Evolutionary conservation across 2,888 invertebrate species (phyloP).

Genomic region (Junonia oenone): DNA sequence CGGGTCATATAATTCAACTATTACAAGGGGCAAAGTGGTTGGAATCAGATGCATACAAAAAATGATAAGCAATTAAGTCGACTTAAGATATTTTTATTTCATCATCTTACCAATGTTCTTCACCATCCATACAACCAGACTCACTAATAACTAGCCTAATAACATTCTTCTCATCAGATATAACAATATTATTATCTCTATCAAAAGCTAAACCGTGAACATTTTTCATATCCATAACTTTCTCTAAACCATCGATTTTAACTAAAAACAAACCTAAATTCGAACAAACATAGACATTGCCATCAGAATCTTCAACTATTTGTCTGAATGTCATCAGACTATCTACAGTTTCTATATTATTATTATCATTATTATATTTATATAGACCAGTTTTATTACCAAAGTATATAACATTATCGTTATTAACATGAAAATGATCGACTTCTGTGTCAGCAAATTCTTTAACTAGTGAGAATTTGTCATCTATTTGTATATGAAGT

Average conservation of each 20-base stretch:
- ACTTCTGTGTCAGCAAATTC: conserved; percentile 54
- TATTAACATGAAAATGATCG: conserved; percentile 48
- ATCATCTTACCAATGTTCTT: conserved; percentile 34
- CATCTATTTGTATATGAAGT: conserved; percentile 48
- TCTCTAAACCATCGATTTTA: conserved; percentile 34
- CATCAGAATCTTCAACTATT: conserved; percentile 53
- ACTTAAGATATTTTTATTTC: background rate
- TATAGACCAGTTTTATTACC: conserved; percentile 54
- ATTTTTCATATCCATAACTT: conserved; percentile 43
- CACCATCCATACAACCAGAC: conserved; percentile 36
- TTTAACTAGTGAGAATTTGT: conserved; percentile 46
- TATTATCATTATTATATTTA: conserved; percentile 43
- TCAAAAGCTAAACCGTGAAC: conserved; percentile 54
- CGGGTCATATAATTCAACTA: too few species aligned
- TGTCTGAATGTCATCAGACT: conserved; percentile 50
- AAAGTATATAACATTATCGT: conserved; percentile 42
- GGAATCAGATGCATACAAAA: too few species aligned
- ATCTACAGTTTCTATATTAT: conserved; percentile 34
- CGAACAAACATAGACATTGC: conserved; percentile 47
- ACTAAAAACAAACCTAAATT: conserved; percentile 47
- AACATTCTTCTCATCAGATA: conserved; percentile 50
- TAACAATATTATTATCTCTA: conserved; percentile 50
- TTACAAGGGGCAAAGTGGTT: too few species aligned
- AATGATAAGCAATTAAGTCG: background rate
- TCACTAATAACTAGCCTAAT: conserved; percentile 41